These are phyloP conservation scores for Lycaon pictus DNA, from an alignment of 2,113 vertebrate species.

Conservation along the genomic window DNA sequence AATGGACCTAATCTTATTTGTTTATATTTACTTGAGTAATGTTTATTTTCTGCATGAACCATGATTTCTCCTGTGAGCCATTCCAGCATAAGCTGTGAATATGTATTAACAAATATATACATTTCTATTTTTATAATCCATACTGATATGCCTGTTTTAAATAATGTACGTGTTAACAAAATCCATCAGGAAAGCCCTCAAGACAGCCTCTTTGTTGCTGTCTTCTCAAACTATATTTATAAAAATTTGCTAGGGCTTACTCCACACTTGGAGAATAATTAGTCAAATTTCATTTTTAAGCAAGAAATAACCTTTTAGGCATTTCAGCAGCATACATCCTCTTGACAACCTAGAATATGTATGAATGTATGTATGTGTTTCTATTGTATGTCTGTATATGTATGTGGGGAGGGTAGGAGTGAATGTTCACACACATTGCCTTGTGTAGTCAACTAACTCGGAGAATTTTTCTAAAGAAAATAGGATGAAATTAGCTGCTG, in stretches of 20 bases:
- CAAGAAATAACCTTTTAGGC: slow-evolving; percentile 63
- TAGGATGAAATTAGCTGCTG: slow-evolving; percentile 66
- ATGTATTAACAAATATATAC: slow-evolving; percentile 72
- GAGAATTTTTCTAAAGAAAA: slow-evolving; percentile 58
- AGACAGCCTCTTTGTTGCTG: slow-evolving; percentile 64
- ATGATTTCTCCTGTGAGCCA: slow-evolving; percentile 62
- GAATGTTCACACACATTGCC: slow-evolving; percentile 68
- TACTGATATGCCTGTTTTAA: slow-evolving; percentile 70
- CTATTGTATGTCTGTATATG: neutral
- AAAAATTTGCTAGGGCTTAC: slow-evolving; percentile 64
- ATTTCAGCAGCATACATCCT: slow-evolving; percentile 54
- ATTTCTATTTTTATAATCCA: slow-evolving; percentile 79
- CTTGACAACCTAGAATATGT: slow-evolving; percentile 17
- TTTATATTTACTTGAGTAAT: slow-evolving; percentile 73
- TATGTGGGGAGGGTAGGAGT: slow-evolving; percentile 54
- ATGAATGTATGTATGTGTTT: neutral
- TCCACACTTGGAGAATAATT: slow-evolving; percentile 40
- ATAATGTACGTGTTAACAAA: slow-evolving; percentile 31
- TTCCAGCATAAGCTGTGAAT: slow-evolving; percentile 80
- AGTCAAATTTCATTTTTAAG: slow-evolving; percentile 71
- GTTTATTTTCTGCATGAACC: slow-evolving; percentile 62
- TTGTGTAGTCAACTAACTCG: slow-evolving; percentile 26
- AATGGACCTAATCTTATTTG: slow-evolving; percentile 38
- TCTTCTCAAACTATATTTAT: slow-evolving; percentile 62
- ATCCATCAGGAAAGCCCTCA: slow-evolving; percentile 54